Base-by-base conservation (phyloP, 2,797 vertebrate genomes). In the Cygnus olor region DNA sequence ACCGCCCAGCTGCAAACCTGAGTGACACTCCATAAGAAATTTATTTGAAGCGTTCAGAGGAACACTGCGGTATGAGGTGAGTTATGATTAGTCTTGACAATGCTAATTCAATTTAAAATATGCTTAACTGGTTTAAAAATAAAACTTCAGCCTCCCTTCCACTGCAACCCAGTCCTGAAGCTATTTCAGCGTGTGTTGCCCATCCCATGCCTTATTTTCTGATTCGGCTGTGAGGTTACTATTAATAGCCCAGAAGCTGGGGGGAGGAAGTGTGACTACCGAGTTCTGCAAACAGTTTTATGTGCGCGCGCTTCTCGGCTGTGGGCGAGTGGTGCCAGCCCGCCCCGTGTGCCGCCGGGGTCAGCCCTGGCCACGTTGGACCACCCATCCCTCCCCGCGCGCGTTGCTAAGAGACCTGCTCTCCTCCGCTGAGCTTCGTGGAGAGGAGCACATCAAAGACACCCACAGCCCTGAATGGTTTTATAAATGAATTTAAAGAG, bases 341-440 rank as follows among this genome's bases (percentile, higher is more conserved):
- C 24, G 51, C 51, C 27, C 51, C 51, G 51, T 28, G 51, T 64
- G 61, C 61, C 19, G 28, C 40, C 42, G 20, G 28, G 51, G 63
- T 44, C 28, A 22, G 63, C 63, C 28, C 51, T 14, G 40, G 56
- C 56, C 32, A 32, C 28, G 19, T 28, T 65, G 96, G 96, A 95
- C 97, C 94, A 94, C 96, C 97, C 95, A 89, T 80, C 88, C 74
- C 64, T 88, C 25, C 60, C 76, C 11, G 3, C 74, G 96, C 71
- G 11, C 57, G 97, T 97, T 97, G 98, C 98, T 97, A 97, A 97
- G 97, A 97, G 96, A 97, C 97, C 81, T 97, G 95, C 95, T 97
- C 92, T 95, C 95, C 95, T 96, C 95, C 92, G 97, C 95, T 94
- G 73, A 93, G 92, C 77, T 82, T 81, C 81, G 78, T 85, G 94